Evolutionary conservation across 1,140 invertebrate species (phyloP), one percentile per base, ranked within the genome.

Genomic region (Dinothrombium tinctorium): DNA sequence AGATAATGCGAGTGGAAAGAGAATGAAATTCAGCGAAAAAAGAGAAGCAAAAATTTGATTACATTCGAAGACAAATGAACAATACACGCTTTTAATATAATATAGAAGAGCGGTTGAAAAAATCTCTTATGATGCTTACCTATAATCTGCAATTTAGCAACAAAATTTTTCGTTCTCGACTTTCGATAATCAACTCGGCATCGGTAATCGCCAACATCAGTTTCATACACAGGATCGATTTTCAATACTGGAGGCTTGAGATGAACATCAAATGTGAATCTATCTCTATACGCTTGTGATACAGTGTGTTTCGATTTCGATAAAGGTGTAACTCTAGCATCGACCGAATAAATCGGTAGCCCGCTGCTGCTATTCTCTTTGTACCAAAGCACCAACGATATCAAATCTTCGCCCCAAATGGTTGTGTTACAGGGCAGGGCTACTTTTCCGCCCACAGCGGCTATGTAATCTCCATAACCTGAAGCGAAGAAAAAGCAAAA

Each of bases 151-250:
- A 51, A 33, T 36, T 29, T 29, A 2, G 49, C 41, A 4, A 47
- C 23, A 33, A 51, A 47, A 33, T 51, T 49, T 26, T 49, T 68
- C 3, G 81, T 84, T 0, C 79, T 78, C 8, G 80, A 82, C 53
- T 81, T 79, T 52, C 72, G 72, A 59, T 84, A 84, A 56, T 86
- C 82, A 4, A 86, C 42, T n/a, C 42, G 33, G 22, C 42, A 43
- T n/a, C 36, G 35, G 22, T 26, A 43, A 9, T 43, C 17, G 21
- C 36, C 42, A 25, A 15, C 35, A 29, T 43, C 42, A 29, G 14
- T 17, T 37, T 43, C 42, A 11, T 25, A 14, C 5, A 43, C 42
- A 9, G 42, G 42, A 26, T 38, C 33, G 4, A 43, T n/a, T 14
- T 17, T 37, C 21, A 43, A 19, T 11, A 24, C 36, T 2, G 42